Conservation (phyloP, 2,797 vertebrate species). For the Chaunax sp. region DNA sequence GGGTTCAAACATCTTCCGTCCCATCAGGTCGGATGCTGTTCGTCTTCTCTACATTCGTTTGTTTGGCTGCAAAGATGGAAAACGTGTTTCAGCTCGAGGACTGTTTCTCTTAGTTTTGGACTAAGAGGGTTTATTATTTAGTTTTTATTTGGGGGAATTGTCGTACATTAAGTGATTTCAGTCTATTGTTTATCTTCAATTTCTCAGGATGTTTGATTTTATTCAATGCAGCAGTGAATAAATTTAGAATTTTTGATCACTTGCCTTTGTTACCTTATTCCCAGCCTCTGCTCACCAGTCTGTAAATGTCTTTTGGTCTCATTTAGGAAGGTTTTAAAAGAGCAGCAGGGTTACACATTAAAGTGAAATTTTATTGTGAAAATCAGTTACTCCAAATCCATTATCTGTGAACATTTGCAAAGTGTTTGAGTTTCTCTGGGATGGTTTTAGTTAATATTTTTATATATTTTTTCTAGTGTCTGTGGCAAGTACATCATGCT, state of each 20-base stretch:
- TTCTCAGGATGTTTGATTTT: not conserved
- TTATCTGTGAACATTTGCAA: conserved; percentile 10
- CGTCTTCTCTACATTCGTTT: not conserved
- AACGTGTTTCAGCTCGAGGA: not conserved
- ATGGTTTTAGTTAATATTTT: conserved; percentile 7
- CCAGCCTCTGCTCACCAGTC: not conserved
- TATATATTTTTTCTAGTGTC: conserved; percentile 34
- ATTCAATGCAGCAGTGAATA: not conserved
- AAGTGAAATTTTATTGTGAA: conserved; percentile 3
- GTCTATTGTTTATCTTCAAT: not conserved
- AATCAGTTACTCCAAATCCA: not conserved
- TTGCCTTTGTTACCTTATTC: not conserved
- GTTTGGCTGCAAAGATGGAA: not conserved
- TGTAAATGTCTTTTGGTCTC: too few species aligned
- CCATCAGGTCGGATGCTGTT: not conserved
- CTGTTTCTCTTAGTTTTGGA: conserved; percentile 6
- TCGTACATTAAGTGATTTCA: not conserved
- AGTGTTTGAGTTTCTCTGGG: conserved; percentile 3
- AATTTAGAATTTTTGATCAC: not conserved
- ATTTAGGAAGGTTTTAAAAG: too few species aligned
- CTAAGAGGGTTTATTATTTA: not conserved
- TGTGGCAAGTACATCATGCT: conserved; percentile 10
- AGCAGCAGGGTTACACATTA: not conserved
- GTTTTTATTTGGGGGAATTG: not conserved
- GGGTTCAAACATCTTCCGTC: conserved; percentile 2